These are phyloP conservation scores for Amphipoea oculea DNA, from an alignment of 2,888 invertebrate genomes.

Conservation along the genomic window DNA sequence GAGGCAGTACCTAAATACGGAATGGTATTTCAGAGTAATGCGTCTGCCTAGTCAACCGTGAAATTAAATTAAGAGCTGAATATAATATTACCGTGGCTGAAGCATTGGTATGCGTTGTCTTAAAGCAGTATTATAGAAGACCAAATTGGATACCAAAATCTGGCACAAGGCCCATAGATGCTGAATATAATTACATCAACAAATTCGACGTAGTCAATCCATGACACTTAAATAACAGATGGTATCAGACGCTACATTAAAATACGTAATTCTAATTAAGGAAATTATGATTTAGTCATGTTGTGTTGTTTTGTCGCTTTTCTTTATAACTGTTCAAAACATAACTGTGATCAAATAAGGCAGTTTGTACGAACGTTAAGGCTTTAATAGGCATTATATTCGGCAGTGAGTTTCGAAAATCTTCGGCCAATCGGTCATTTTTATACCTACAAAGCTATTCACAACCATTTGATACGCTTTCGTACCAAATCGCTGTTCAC, in stretches of 20 bases:
- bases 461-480: no score
- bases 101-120: neutral
- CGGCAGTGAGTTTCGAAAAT: no score
- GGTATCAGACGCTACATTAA: neutral
- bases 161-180: constrained; percentile 26
- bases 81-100: no score
- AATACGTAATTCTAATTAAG: neutral
- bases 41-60: neutral
- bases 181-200: constrained; percentile 1
- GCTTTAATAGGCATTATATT: no score
- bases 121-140: neutral
- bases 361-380: neutral
- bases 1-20: neutral
- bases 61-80: constrained; percentile 1
- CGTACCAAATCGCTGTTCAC: no score
- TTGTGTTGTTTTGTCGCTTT: neutral
- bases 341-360: neutral
- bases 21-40: constrained; percentile 10
- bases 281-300: neutral
- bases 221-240: constrained; percentile 8
- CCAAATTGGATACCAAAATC: constrained; percentile 12
- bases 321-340: neutral
- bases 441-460: no score
- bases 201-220: constrained; percentile 5
- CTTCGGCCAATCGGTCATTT: no score